Conservation (phyloP, 2,113 vertebrate genomes). For the Pipa parva region DNA sequence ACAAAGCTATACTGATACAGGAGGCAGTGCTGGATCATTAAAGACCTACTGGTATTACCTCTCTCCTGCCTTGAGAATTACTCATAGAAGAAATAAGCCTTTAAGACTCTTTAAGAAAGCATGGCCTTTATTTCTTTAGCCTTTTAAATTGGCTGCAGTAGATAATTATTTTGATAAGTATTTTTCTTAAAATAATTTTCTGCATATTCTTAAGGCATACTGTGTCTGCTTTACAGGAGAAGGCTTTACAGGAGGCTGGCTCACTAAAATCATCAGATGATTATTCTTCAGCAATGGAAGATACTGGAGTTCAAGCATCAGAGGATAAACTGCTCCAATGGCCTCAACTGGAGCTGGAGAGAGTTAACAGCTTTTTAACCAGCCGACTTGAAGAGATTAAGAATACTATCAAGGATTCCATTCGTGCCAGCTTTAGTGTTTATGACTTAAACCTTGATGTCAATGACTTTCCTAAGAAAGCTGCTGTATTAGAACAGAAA, state of each 20-base stretch:
- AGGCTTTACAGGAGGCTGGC: slow-evolving; percentile 74
- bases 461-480: slow-evolving; percentile 90
- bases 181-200: neutral
- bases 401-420: slow-evolving; percentile 95
- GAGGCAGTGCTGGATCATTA: too few relatives aligned
- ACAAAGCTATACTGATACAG: too few relatives aligned
- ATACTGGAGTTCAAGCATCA: slow-evolving; percentile 47
- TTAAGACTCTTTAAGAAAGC: too few relatives aligned
- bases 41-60: too few relatives aligned
- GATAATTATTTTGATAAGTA: neutral
- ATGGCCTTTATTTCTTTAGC: too few relatives aligned
- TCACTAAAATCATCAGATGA: slow-evolving; percentile 60
- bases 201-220: neutral
- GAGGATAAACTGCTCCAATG: slow-evolving; percentile 81
- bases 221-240: slow-evolving; percentile 73
- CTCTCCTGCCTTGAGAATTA: too few relatives aligned
- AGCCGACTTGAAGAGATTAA: slow-evolving; percentile 95
- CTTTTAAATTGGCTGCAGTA: too few relatives aligned
- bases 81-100: too few relatives aligned
- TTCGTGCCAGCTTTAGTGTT: slow-evolving; percentile 88
- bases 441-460: slow-evolving; percentile 92
- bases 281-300: slow-evolving; percentile 52
- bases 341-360: slow-evolving; percentile 88
- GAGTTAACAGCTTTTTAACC: slow-evolving; percentile 94
- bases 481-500: slow-evolving; percentile 82